Evolutionary conservation across 2,113 vertebrate genomes (phyloP), one percentile per base, ranked within the genome.

Genomic region (Rissa tridactyla): DNA sequence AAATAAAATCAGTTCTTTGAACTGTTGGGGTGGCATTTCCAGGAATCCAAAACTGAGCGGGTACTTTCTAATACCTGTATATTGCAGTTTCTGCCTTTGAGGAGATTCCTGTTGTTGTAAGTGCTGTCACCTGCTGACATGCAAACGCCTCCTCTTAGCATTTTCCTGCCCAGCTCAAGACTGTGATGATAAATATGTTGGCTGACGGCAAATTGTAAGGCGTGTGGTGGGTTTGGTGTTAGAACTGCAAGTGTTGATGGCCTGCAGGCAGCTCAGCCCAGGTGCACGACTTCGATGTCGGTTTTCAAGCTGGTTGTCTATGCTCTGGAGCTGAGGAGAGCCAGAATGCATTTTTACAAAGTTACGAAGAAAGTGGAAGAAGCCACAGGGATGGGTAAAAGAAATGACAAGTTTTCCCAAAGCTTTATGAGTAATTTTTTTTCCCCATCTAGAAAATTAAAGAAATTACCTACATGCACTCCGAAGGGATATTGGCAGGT

Each of bases 401-500:
- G 52, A 40, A 13, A 34, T 5, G 0, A 6, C 16, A 18, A 36
- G 9, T 54, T 68, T 54, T 11, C 36, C 76, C 20, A 12, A 10
- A 82, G 49, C 30, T 82, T 57, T 14, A 40, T 7, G 25, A 15
- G 20, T 61, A 0, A 3, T 22, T 34, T 64, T 49, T 38, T 6
- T 34, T 17, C 90, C 22, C 15, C 15, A 22, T 62, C 40, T 83
- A 99, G 99, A 99, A 99, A 99, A 99, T 99, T 64, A 99, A 99
- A 90, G 99, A 99, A 92, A 99, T 99, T 94, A 99, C 99, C 1
- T 99, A 99, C 96, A 99, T 99, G 99, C 99, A 99, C 92, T 99
- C 99, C 0, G 99, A 99, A 76, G 99, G 99, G 68, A 99, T 99
- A 96, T 93, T 99, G 95, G 99, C 99, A 0, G 99, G 99, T 22